phyloP scores from a whole-genome alignment of 2,797 vertebrate species.

The Nothura maculosa region DNA sequence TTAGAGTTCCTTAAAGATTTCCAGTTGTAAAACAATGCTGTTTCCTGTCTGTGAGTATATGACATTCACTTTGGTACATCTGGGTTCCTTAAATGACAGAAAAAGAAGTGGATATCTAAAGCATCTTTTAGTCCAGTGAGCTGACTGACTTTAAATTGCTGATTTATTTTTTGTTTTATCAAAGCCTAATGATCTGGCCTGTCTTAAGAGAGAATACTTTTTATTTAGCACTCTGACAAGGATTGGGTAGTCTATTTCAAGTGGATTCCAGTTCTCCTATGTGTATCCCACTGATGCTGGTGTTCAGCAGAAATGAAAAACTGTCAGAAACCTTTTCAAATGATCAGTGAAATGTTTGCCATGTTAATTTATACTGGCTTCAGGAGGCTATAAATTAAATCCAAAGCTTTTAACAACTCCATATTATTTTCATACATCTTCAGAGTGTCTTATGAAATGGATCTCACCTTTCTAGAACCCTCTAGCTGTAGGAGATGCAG shows the following conservation, averaged over 20 bases:
- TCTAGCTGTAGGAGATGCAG: rapidly evolving
- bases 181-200: rapidly evolving
- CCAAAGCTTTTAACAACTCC: neutral
- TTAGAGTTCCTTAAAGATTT: neutral
- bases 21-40: neutral
- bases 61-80: neutral
- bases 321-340: neutral
- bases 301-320: neutral
- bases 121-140: neutral
- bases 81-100: neutral
- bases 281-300: neutral
- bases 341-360: neutral
- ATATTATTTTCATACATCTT: neutral
- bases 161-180: neutral
- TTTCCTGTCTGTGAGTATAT: neutral
- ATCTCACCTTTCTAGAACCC: neutral
- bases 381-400: neutral
- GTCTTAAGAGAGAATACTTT: neutral
- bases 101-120: neutral
- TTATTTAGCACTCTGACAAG: neutral
- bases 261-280: neutral
- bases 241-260: neutral
- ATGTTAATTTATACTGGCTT: neutral
- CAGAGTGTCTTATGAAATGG: neutral
- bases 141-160: neutral